phyloP scores from a whole-genome alignment of 2,113 vertebrate genomes.

The Camelus dromedarius region DNA sequence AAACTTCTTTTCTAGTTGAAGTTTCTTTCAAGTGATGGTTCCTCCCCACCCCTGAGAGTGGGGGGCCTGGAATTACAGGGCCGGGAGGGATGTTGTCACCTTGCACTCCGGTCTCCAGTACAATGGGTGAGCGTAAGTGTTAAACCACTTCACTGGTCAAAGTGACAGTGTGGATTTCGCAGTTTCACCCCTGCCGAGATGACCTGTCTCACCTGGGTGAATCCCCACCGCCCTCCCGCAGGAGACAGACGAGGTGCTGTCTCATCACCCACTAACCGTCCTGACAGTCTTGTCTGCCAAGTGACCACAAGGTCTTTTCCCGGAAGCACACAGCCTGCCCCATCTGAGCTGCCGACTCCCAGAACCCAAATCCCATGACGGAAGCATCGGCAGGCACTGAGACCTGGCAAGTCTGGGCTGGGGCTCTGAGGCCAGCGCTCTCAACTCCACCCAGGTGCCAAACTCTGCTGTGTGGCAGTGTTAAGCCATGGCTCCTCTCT shows the following conservation, averaged over 20 bases:
- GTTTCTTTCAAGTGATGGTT: slow-evolving; percentile 65
- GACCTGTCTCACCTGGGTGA: slow-evolving; percentile 82
- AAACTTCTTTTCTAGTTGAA: slow-evolving; percentile 79
- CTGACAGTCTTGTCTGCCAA: neutral
- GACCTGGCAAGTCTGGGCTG: neutral
- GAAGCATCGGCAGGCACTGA: rapidly evolving
- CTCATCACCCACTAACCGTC: neutral
- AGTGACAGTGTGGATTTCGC: slow-evolving; percentile 71
- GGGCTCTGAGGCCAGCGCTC: neutral
- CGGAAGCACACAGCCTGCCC: neutral
- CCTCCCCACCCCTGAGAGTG: neutral
- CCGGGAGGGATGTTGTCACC: slow-evolving; percentile 8
- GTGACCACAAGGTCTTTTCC: neutral
- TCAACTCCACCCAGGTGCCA: rapidly evolving
- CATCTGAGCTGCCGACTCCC: rapidly evolving
- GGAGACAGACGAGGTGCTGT: slow-evolving; percentile 62
- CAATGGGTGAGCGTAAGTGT: neutral
- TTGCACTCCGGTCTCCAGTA: slow-evolving; percentile 65
- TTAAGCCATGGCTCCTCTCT: neutral
- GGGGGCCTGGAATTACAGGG: neutral
- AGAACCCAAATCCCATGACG: neutral
- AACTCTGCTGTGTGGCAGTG: rapidly evolving
- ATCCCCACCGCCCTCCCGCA: neutral
- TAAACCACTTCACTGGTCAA: slow-evolving; percentile 76
- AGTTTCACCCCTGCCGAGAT: slow-evolving; percentile 73